Evolutionary conservation across 1,140 invertebrate species (phyloP).

Genomic region (Helicorthomorpha holstii): DNA sequence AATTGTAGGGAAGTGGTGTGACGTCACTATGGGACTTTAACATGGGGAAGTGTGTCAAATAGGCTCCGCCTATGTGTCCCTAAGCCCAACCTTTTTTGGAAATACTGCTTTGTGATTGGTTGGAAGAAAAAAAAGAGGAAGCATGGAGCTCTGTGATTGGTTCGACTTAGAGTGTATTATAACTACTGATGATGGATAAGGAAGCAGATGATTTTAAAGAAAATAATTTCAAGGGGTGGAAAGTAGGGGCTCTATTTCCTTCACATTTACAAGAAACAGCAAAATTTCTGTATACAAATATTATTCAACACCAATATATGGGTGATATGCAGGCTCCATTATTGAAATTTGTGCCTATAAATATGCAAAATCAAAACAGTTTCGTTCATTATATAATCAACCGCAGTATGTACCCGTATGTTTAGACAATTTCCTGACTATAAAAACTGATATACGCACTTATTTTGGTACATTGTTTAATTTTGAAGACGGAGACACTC

Average conservation of each 20-base stretch:
- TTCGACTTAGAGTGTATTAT: no score
- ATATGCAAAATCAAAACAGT: neutral
- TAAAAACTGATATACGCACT: neutral
- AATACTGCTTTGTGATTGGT: no score
- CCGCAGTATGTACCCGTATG: neutral
- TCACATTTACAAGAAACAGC: neutral
- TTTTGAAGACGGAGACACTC: neutral
- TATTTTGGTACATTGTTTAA: neutral
- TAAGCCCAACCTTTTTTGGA: no score
- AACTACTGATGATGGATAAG: neutral
- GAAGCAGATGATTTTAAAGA: neutral
- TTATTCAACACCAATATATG: neutral
- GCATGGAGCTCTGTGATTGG: no score
- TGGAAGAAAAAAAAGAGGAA: no score
- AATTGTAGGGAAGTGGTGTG: no score
- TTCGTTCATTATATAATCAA: neutral
- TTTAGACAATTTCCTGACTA: neutral
- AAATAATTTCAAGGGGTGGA: neutral
- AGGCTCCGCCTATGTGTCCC: no score
- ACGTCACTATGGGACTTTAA: no score
- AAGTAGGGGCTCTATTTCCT: neutral
- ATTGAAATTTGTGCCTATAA: neutral
- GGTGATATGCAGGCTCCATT: neutral
- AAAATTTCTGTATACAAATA: neutral
- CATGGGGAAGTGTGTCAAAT: no score